Base-by-base conservation (phyloP, 2,888 invertebrate genomes). In the Phania funesta region DNA sequence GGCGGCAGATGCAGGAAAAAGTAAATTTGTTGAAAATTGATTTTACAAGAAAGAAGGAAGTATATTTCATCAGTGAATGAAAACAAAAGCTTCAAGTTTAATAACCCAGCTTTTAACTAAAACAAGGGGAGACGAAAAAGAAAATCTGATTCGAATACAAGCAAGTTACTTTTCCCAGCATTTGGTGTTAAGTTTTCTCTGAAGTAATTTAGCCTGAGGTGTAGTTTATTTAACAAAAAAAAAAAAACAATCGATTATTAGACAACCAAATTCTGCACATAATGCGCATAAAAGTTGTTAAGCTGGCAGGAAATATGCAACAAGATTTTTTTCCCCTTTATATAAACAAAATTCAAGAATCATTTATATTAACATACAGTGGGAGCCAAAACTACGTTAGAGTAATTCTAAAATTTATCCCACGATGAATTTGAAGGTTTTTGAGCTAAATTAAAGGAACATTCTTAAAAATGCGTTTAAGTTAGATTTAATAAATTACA, bases 11-110 rank as follows among this genome's bases (percentile, higher is more conserved):
- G 35, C 46, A 50, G 29, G 26, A 20, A 68, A 38, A 64, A 62
- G 4, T 38, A 67, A 35, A 52, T 64, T 64, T 70, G 18, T 41
- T 70, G 18, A 62, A 56, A n/a, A 62, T 64, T 64, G 48, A 64
- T 77, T 64, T 77, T 29, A 54, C 18, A 56, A 67, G 54, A 70
- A 64, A 62, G 48, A 56, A 29, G 56, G 13, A 54, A 56, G 48
- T 22, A 2, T n/a, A 16, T 62, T 46, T 44, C 29, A 11, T 32
- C 35, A 22, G 18, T 20, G 29, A 44, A 20, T 29, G 9, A 60
- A 38, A 75, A n/a, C 38, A 52, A 76, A 52, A 26, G 38, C 70
- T 65, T 71, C 13, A 62, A 58, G 46, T 65, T 71, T 50, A 71
- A 24, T 35, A 32, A 46, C 2, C 2, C 24, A 38, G 16, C 8